phyloP scores from a whole-genome alignment of 2,888 invertebrate species.

The Philhelius pedissequus region DNA sequence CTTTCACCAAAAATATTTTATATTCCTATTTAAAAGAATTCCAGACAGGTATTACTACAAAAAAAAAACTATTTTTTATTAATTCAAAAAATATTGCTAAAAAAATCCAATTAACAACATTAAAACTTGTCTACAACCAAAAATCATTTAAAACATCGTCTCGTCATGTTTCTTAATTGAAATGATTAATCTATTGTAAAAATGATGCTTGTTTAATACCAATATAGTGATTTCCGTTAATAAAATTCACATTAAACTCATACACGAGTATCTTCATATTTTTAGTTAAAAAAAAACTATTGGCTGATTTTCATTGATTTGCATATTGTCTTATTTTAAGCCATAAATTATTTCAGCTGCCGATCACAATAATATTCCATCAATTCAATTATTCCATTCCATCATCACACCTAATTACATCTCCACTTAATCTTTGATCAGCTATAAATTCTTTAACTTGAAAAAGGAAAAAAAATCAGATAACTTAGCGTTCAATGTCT shows the following conservation, averaged over 20 bases:
- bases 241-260: background rate
- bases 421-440: constrained; percentile 3
- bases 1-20: no score
- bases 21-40: no score
- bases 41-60: no score
- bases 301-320: background rate
- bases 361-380: constrained; percentile 1
- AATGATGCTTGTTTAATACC: background rate
- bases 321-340: background rate
- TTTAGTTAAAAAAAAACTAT: background rate
- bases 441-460: background rate
- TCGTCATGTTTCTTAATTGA: background rate
- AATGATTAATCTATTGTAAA: background rate
- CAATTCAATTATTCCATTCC: background rate
- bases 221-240: background rate
- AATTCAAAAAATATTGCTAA: no score
- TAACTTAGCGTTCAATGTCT: background rate
- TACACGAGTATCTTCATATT: background rate
- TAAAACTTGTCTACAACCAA: background rate
- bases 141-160: background rate
- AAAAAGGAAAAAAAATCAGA: background rate
- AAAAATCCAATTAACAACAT: no score
- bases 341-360: background rate
- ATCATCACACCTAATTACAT: constrained; percentile 36
- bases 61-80: no score